Evolutionary conservation across 2,797 vertebrate species (phyloP).

Genomic region (Serranus cabrilla): DNA sequence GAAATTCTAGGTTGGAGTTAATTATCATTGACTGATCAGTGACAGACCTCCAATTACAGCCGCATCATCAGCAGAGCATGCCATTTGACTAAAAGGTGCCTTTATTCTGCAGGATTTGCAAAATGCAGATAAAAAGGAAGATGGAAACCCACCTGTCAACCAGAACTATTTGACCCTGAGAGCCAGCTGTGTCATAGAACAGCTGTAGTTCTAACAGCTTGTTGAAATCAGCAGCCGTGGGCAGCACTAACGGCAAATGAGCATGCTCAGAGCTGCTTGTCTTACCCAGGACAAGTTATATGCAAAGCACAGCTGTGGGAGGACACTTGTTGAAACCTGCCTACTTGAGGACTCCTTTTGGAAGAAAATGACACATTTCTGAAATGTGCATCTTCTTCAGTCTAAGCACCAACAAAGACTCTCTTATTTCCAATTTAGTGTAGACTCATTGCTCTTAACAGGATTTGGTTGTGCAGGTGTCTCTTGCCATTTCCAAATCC

Average conservation of each 20-base stretch:
- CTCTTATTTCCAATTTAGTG: not conserved
- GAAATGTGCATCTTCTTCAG: slow-evolving; percentile 3
- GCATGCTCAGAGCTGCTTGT: slow-evolving; percentile 24
- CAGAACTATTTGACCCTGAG: slow-evolving; percentile 22
- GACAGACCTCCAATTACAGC: slow-evolving; percentile 57
- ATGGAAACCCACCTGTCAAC: slow-evolving; percentile 31
- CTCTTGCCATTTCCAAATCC: not conserved
- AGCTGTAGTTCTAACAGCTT: slow-evolving; percentile 32
- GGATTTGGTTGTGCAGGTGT: slow-evolving; percentile 6
- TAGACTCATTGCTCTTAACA: slow-evolving; percentile 4
- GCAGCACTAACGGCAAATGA: slow-evolving; percentile 28
- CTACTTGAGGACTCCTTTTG: slow-evolving; percentile 7
- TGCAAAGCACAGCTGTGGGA: slow-evolving; percentile 13
- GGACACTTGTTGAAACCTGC: slow-evolving; percentile 23
- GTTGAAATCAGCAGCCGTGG: slow-evolving; percentile 28
- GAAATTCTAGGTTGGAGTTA: slow-evolving; percentile 58
- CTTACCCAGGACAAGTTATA: slow-evolving; percentile 12
- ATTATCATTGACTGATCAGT: slow-evolving; percentile 62
- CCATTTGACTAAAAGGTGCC: slow-evolving; percentile 27
- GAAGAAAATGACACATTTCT: slow-evolving; percentile 1
- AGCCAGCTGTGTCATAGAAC: slow-evolving; percentile 16
- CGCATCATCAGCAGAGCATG: slow-evolving; percentile 41
- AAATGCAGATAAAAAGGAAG: slow-evolving; percentile 12
- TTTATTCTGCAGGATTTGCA: slow-evolving; percentile 21
- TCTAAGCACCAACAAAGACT: not conserved